Evolutionary conservation across 2,113 vertebrate genomes (phyloP), one percentile per base, ranked within the genome.

Genomic region (Anarhynchus alexandrinus): DNA sequence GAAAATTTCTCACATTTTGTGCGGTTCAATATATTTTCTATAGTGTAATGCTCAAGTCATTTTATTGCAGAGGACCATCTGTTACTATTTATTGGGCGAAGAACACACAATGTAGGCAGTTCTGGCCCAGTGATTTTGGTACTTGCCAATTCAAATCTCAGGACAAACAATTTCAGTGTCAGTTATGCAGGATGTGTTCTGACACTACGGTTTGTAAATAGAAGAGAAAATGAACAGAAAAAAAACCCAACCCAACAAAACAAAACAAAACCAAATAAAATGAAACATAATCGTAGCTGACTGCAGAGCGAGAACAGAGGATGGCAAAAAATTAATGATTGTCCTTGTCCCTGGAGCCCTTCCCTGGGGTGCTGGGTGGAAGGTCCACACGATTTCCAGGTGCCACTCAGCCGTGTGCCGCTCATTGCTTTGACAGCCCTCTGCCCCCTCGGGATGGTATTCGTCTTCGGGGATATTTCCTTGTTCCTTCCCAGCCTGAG

Each of bases 161-260:
- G n/a, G 85, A 83, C 54, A 92, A 95, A 91, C 76, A 70, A 76
- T 80, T 83, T 77, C 58, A 55, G n/a, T 54, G 14, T 73, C 51
- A 73, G 38, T 49, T 83, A 59, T 23, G 1, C 16, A 47, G 47
- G 12, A 74, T 22, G 2, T 73, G 76, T 83, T 70, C 55, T 71
- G 38, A 88, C 25, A 42, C 25, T 61, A 34, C 5, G 20, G 38
- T 43, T 85, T 88, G 42, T 64, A 93, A 94, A 84, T 5, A 74
- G 72, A 92, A 67, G n/a, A 94, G 25, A 70, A 82, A 81, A 86
- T 40, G 13, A 58, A 61, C 5, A 62, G 30, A 32, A 65, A 64
- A 88, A 61, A 51, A 2, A 0, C 6, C 4, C 11, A n/a, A n/a
- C n/a, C n/a, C n/a, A n/a, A n/a, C n/a, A 40, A 40, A 40, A 40